Evolutionary conservation across 2,888 invertebrate genomes (phyloP).

Genomic region (Tachystola acroxantha): DNA sequence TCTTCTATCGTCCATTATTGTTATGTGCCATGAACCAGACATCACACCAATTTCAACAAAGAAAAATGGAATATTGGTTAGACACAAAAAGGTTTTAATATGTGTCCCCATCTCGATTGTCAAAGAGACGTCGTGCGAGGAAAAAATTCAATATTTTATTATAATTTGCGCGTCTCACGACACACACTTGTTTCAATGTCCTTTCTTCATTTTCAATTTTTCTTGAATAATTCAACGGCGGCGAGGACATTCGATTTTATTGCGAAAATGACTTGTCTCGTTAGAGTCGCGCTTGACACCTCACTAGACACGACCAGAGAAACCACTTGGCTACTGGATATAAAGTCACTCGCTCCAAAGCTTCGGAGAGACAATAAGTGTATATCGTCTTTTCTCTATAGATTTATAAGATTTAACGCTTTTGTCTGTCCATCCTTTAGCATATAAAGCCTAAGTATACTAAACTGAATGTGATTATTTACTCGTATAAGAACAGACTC

Average conservation of each 20-base stretch:
- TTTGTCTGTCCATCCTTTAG: too few relatives aligned
- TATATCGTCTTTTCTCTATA: too few relatives aligned
- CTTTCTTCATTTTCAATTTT: conserved; percentile 54
- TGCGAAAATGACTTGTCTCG: conserved; percentile 48
- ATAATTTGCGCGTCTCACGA: conserved; percentile 59
- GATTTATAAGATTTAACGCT: too few relatives aligned
- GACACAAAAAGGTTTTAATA: conserved; percentile 22
- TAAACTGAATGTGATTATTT: too few relatives aligned
- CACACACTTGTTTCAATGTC: conserved; percentile 55
- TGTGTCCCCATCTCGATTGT: conserved; percentile 6
- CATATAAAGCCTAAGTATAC: too few relatives aligned
- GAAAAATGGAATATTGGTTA: not conserved
- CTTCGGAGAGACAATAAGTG: too few relatives aligned
- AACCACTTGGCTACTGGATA: not conserved
- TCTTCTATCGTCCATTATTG: too few relatives aligned
- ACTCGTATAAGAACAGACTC: too few relatives aligned
- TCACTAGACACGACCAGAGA: conserved; percentile 21
- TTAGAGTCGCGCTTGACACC: conserved; percentile 37
- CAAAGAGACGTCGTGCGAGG: not conserved
- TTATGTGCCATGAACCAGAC: too few relatives aligned
- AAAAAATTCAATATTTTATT: conserved; percentile 55
- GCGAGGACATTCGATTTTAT: conserved; percentile 44
- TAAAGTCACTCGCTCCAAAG: too few relatives aligned
- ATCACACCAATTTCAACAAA: too few relatives aligned
- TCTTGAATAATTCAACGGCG: conserved; percentile 67